Percentiles rank a stretch among this genome's conserved stretches.
phyloP scores from a whole-genome alignment of 2,888 invertebrate species.

The Tenthredo mesomela region DNA sequence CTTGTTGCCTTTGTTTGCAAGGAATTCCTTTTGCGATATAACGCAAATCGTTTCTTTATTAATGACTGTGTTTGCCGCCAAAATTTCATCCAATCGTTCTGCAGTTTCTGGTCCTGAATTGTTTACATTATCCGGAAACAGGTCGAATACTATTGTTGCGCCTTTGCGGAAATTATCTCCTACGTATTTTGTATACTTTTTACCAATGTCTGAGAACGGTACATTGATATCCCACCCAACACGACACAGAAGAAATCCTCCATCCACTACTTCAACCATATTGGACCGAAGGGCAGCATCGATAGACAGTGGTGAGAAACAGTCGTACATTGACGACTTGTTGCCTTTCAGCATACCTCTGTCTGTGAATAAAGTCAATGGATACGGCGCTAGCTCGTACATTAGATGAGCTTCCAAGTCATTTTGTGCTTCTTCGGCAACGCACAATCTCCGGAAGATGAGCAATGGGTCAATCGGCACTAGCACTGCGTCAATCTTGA shows the following conservation, averaged over 20 bases:
- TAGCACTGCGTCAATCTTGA: conserved; percentile 34
- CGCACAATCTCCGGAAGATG: conserved; percentile 50
- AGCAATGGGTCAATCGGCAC: conserved; percentile 43
- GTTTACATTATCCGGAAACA: conserved; percentile 55
- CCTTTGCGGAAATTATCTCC: conserved; percentile 58
- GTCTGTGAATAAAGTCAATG: conserved; percentile 54
- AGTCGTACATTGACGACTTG: conserved; percentile 54
- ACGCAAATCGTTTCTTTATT: conserved; percentile 56
- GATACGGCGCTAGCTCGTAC: conserved; percentile 58
- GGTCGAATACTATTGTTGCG: conserved; percentile 62
- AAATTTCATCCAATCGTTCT: conserved; percentile 58
- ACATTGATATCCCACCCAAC: conserved; percentile 58
- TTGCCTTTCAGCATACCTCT: conserved; percentile 51
- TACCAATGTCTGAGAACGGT: conserved; percentile 57
- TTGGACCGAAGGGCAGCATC: not conserved
- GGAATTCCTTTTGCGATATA: conserved; percentile 58
- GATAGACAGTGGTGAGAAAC: conserved; percentile 30
- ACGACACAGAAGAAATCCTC: conserved; percentile 55
- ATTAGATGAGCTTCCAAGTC: conserved; percentile 53
- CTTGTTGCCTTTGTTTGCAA: conserved; percentile 59
- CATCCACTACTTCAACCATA: conserved; percentile 49
- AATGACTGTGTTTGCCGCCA: conserved; percentile 48
- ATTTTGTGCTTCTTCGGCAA: conserved; percentile 53
- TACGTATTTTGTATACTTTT: conserved; percentile 62
- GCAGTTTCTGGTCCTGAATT: conserved; percentile 59